These are phyloP conservation scores for Mus pahari DNA, from an alignment of 2,113 vertebrate genomes.

Conservation along the genomic window DNA sequence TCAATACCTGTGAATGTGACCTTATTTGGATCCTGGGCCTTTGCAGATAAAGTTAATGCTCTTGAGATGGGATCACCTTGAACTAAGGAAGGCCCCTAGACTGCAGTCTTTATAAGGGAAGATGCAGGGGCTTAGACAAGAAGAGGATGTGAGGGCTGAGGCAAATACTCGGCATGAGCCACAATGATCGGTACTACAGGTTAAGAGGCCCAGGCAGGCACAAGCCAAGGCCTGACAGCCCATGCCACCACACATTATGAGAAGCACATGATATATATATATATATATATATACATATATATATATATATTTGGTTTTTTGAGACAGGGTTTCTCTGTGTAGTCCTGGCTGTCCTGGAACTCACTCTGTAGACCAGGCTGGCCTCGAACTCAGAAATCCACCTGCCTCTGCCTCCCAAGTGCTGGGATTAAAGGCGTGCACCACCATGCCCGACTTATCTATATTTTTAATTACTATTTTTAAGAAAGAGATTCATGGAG, in stretches of 20 bases:
- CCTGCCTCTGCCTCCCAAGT: too few relatives aligned
- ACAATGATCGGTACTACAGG: background rate
- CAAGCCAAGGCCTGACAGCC: background rate
- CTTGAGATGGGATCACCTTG: background rate
- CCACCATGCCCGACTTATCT: too few relatives aligned
- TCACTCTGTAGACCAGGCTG: too few relatives aligned
- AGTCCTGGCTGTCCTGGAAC: too few relatives aligned
- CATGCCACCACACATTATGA: background rate
- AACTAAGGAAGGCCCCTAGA: background rate
- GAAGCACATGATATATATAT: background rate
- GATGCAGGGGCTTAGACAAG: background rate
- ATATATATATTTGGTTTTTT: too few relatives aligned
- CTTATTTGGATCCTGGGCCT: background rate
- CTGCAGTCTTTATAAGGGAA: background rate
- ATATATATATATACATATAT: background rate
- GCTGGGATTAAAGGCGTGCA: too few relatives aligned
- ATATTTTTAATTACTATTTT: background rate
- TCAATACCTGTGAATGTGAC: background rate
- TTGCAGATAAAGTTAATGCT: slow-evolving; percentile 24
- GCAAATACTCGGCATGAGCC: background rate
- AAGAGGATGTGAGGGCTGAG: background rate
- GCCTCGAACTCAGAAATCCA: too few relatives aligned
- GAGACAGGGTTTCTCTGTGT: too few relatives aligned
- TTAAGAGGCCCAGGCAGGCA: background rate
- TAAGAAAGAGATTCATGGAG: background rate